These are phyloP conservation scores for Pipra filicauda DNA, from an alignment of 2,113 vertebrate genomes.

Conservation along the genomic window DNA sequence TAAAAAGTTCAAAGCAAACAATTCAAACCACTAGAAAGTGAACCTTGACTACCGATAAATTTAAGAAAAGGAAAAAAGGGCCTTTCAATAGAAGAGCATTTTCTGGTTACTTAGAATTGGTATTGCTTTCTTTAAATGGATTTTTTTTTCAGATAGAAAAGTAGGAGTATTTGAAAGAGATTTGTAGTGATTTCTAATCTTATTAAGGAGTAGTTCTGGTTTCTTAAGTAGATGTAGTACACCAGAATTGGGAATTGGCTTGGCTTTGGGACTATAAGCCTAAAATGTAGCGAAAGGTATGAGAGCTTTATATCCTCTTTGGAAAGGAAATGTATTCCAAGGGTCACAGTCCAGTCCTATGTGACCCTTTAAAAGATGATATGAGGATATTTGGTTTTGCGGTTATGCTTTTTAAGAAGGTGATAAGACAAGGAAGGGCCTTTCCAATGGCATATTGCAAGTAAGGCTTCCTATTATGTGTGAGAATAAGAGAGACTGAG, in stretches of 20 bases:
- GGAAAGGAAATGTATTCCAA: background rate
- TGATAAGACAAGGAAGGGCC: background rate
- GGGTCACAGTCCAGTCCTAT: background rate
- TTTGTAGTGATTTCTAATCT: background rate
- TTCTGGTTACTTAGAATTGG: background rate
- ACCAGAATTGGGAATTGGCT: background rate
- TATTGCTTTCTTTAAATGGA: background rate
- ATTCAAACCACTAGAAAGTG: background rate
- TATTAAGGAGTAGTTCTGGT: background rate
- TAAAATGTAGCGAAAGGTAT: background rate
- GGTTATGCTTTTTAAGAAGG: background rate
- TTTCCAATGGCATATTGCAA: background rate
- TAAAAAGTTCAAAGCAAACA: background rate
- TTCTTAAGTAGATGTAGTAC: background rate
- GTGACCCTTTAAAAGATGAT: background rate
- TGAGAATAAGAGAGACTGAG: background rate
- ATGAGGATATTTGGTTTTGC: background rate
- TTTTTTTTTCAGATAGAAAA: background rate
- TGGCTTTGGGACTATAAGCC: background rate
- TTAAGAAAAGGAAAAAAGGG: background rate
- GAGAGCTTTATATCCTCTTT: background rate
- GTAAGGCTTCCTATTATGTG: background rate
- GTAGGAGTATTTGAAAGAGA: background rate
- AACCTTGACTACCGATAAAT: background rate
- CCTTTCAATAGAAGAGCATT: background rate